A percentile compares a stretch with the other conserved stretches of the same genome.
Conservation (phyloP, 2,113 vertebrate species). For the Perca fluviatilis region DNA sequence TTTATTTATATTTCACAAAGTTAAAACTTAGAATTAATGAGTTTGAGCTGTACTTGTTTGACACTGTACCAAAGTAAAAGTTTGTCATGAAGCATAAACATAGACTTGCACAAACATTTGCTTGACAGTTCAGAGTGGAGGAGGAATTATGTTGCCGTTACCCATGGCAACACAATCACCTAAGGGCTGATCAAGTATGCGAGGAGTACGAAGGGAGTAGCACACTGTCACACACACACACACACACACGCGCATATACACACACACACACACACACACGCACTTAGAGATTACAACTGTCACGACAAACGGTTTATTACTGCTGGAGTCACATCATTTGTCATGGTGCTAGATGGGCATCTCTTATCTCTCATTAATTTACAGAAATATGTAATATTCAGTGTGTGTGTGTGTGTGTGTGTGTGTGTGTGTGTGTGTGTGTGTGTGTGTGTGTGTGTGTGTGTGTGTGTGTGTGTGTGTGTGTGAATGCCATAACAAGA, state of each 20-base stretch:
- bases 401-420: not conserved
- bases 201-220: conserved; percentile 10
- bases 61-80: not conserved
- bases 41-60: not conserved
- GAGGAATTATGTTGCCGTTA: conserved; percentile 23
- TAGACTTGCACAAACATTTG: conserved; percentile 9
- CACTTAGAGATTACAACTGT: not conserved
- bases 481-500: not conserved
- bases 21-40: conserved; percentile 13
- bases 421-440: not conserved
- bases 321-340: not conserved
- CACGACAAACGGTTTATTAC: not conserved
- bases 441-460: no score
- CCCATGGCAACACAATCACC: conserved; percentile 57
- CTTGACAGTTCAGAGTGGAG: not conserved
- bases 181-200: conserved; percentile 26
- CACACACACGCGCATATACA: not conserved
- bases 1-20: conserved; percentile 19
- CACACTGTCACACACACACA: conserved; percentile 6
- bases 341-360: not conserved
- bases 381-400: not conserved
- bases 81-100: not conserved
- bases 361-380: not conserved
- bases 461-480: not conserved
- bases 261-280: not conserved